phyloP scores from a whole-genome alignment of 2,113 vertebrate genomes.

The Euleptes europaea region DNA sequence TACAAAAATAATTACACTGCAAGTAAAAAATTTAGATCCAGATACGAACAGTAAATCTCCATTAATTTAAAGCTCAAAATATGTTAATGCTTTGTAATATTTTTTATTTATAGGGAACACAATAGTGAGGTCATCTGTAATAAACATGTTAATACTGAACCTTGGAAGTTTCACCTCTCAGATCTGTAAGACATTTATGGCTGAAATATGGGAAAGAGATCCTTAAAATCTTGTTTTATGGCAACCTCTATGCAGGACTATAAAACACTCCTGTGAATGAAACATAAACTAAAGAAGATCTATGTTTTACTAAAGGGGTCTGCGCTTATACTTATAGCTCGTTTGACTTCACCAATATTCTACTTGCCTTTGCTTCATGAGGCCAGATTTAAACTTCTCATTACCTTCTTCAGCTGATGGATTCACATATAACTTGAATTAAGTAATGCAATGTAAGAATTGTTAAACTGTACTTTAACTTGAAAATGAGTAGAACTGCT shows the following conservation, averaged over 20 bases:
- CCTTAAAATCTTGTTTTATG: constrained; percentile 80
- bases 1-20: constrained; percentile 77
- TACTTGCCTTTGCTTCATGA: constrained; percentile 27
- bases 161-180: constrained; percentile 77
- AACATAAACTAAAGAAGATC: constrained; percentile 72
- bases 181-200: constrained; percentile 75
- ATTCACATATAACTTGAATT: background rate
- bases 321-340: constrained; percentile 54
- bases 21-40: constrained; percentile 75
- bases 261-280: constrained; percentile 80
- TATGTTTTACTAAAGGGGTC: constrained; percentile 50
- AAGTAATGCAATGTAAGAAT: background rate
- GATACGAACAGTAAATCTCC: constrained; percentile 76
- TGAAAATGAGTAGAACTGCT: background rate
- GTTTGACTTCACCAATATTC: constrained; percentile 58
- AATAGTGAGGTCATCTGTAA: constrained; percentile 87
- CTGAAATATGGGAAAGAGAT: constrained; percentile 75
- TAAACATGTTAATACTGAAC: constrained; percentile 82
- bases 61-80: constrained; percentile 80
- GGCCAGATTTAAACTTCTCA: background rate
- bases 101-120: constrained; percentile 85
- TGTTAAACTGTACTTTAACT: background rate
- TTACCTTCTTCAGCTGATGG: background rate
- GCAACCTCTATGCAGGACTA: constrained; percentile 75
- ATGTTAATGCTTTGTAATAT: constrained; percentile 82